Conservation (phyloP, 2,797 vertebrate genomes). For the Tadarida brasiliensis region DNA sequence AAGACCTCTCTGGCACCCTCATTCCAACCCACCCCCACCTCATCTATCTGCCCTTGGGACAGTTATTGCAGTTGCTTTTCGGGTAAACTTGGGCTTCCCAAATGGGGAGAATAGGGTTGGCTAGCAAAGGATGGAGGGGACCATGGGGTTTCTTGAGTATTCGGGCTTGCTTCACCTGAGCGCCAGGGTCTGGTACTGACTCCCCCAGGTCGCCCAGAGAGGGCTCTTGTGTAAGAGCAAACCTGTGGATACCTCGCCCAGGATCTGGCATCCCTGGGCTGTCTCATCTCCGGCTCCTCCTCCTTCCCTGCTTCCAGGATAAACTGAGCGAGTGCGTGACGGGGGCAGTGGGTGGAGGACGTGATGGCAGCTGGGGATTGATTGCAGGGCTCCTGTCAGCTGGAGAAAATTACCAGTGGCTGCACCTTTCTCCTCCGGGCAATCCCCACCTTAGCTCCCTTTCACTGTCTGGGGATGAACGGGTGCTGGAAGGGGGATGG, state of each 20-base stretch:
- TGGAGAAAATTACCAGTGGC: neutral
- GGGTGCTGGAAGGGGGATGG: neutral
- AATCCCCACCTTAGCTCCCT: neutral
- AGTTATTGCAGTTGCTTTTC: conserved; percentile 61
- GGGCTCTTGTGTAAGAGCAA: neutral
- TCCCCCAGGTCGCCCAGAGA: neutral
- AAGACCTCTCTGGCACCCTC: neutral
- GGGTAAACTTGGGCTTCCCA: conserved; percentile 14
- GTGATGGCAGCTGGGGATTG: neutral
- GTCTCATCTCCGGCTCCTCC: neutral
- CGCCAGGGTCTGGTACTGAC: neutral
- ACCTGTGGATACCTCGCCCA: neutral
- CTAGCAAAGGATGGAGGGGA: neutral
- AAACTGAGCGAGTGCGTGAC: neutral
- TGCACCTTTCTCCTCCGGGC: neutral
- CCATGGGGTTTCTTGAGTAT: neutral
- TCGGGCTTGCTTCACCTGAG: conserved; percentile 36
- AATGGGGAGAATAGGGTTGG: neutral
- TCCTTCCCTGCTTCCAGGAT: neutral
- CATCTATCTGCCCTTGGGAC: conserved; percentile 50
- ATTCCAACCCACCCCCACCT: neutral
- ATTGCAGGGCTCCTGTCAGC: neutral
- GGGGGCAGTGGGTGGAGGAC: neutral
- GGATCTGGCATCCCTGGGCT: neutral
- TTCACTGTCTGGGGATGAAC: neutral